A percentile compares a stretch with the other conserved stretches of the same genome.
phyloP scores from a whole-genome alignment of 2,113 vertebrate species.

The Zosterops pallidus region DNA sequence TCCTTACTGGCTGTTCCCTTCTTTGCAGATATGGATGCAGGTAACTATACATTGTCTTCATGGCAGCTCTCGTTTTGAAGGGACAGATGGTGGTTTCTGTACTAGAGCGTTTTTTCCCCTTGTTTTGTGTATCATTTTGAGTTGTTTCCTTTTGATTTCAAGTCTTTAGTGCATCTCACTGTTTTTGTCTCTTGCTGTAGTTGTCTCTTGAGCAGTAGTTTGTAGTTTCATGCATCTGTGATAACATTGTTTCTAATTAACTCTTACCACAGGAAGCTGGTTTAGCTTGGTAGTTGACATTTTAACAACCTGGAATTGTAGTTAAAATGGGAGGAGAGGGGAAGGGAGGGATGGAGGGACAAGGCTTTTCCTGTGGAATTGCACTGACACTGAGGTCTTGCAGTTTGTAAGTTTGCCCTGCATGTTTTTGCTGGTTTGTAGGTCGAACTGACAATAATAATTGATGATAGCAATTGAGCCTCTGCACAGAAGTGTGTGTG shows the following conservation, averaged over 20 bases:
- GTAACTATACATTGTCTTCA: constrained; percentile 86
- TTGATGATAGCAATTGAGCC: not conserved
- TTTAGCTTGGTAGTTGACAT: not conserved
- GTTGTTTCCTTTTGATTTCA: constrained; percentile 60
- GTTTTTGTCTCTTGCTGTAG: constrained; percentile 72
- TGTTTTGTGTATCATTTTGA: constrained; percentile 73
- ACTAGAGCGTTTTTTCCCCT: constrained; percentile 41
- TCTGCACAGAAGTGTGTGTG: not conserved
- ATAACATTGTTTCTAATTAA: constrained; percentile 72
- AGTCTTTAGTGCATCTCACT: constrained; percentile 71
- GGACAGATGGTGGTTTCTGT: constrained; percentile 63
- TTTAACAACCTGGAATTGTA: not conserved
- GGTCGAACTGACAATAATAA: not conserved
- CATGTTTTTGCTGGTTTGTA: not conserved
- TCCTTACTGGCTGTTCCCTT: constrained; percentile 85
- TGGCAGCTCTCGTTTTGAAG: constrained; percentile 71
- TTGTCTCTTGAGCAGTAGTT: constrained; percentile 63
- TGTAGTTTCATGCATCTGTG: constrained; percentile 64
- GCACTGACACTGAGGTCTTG: not conserved
- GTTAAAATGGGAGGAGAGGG: not conserved
- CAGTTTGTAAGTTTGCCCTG: not conserved
- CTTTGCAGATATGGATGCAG: constrained; percentile 99
- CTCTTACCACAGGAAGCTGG: constrained; percentile 1
- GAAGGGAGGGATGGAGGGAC: not conserved
- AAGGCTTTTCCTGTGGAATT: not conserved